Base-by-base conservation (phyloP, 2,797 vertebrate genomes). In the Coregonus sp. region DNA sequence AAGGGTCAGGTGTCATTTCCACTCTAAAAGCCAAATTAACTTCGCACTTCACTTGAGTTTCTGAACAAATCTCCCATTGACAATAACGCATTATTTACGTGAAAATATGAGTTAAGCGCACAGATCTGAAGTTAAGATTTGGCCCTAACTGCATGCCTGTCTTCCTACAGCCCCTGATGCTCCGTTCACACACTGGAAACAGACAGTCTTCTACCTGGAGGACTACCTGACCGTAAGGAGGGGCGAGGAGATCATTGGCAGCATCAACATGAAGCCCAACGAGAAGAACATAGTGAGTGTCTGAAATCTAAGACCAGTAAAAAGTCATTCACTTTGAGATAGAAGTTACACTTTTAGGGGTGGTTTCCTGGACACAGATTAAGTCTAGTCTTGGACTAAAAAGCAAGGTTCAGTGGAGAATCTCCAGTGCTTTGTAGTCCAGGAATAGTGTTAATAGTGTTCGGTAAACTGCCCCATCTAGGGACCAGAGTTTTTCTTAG, bases 151-250 rank as follows among this genome's bases (percentile, higher is more conserved):
- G 25, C 81, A 69, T 77, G 70, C 85, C 31, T 75, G 35, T 86
- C 75, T 89, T 18, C 80, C 59, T 83, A 12, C 84, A 99, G 98
- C 97, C 79, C 98, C 98, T 1, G 97, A 99, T 74, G 95, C 97
- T 69, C 95, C 97, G 0, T 99, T 97, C 87, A 99, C 98, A 52
- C 98, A 99, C 92, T 99, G 98, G 98, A 99, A 99, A 89, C 98
- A 99, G 93, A 99, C 98, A 0, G 98, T 99, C 73, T 99, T 99
- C 93, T 99, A 99, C 89, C 86, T 99, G 88, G 98, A 99, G 91
- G 97, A 99, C 76, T 99, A 98, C 84, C 90, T 99, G 89, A 99
- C 97, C 0, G 98, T 99, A 75, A 94, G 96, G 81, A 92, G 96
- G 84, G 97, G 98, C 79, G 98, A 99, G 81, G 97, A 99, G 89